Conservation (phyloP, 1,140 invertebrate genomes). For the Holcopasites calliopsidis region DNA sequence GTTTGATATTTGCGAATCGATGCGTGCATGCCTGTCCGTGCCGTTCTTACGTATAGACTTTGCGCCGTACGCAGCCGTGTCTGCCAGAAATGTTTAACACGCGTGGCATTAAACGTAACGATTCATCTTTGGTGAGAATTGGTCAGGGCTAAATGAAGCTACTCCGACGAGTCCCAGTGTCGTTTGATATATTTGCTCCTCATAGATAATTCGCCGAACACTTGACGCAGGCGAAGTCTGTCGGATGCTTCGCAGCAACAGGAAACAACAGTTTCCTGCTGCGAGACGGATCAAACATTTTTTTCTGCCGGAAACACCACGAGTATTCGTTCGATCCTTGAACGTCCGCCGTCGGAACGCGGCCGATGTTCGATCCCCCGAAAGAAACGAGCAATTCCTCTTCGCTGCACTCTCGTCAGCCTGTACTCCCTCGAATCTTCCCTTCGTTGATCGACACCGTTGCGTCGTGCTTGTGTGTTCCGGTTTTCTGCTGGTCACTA, state of each 20-base stretch:
- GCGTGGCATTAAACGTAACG: conserved; percentile 14
- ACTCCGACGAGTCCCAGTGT: conserved; percentile 26
- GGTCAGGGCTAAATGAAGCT: conserved; percentile 39
- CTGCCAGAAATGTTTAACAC: conserved; percentile 33
- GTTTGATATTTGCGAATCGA: conserved; percentile 15
- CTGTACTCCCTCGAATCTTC: too few species aligned
- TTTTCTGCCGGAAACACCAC: neutral
- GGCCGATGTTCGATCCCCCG: too few species aligned
- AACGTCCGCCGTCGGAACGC: too few species aligned
- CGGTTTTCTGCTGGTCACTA: too few species aligned
- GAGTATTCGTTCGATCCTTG: too few species aligned
- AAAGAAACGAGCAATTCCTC: too few species aligned
- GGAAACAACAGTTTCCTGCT: conserved; percentile 8
- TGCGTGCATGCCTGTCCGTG: conserved; percentile 33
- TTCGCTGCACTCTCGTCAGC: too few species aligned
- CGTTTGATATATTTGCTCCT: conserved; percentile 23
- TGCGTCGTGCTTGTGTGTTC: too few species aligned
- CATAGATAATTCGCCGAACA: conserved; percentile 28
- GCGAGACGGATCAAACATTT: neutral
- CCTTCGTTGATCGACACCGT: too few species aligned
- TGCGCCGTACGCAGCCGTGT: conserved; percentile 35
- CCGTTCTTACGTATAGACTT: conserved; percentile 40
- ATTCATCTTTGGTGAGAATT: conserved; percentile 56
- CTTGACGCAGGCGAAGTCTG: too few species aligned
- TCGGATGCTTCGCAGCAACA: conserved; percentile 21